These are phyloP conservation scores for Pelodytes ibericus DNA, from an alignment of 2,797 vertebrate genomes.

Conservation along the genomic window DNA sequence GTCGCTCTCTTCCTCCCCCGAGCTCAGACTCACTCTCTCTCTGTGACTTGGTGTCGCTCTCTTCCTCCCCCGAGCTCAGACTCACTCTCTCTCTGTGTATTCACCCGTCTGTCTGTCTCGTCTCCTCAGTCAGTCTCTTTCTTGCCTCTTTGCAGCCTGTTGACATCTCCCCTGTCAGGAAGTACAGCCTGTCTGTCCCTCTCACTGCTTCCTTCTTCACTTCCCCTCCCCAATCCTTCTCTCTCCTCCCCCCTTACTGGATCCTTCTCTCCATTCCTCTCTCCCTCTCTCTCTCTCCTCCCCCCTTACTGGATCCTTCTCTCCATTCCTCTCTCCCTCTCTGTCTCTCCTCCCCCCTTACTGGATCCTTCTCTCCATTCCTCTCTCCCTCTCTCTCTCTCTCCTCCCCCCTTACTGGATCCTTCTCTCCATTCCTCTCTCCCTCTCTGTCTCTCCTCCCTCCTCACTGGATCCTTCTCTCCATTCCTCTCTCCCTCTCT, in stretches of 20 bases:
- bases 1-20: not conserved
- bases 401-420: too few species aligned
- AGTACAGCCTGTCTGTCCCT: not conserved
- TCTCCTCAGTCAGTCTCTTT: constrained; percentile 12
- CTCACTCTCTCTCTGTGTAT: not conserved
- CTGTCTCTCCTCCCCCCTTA: too few species aligned
- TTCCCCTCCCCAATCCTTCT: not conserved
- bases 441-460: too few species aligned
- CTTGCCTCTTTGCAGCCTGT: not conserved
- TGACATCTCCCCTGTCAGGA: not conserved
- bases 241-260: not conserved
- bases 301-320: too few species aligned
- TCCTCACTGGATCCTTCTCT: too few species aligned
- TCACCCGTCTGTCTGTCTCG: constrained; percentile 44
- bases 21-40: not conserved
- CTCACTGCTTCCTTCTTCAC: not conserved
- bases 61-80: not conserved
- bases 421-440: too few species aligned
- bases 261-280: not conserved
- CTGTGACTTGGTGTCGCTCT: not conserved
- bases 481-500: not conserved
- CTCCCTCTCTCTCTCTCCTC: too few species aligned
- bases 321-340: too few species aligned
- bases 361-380: too few species aligned
- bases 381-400: too few species aligned